Conservation (phyloP, 1,140 invertebrate genomes). For the Triops longicaudatus region DNA sequence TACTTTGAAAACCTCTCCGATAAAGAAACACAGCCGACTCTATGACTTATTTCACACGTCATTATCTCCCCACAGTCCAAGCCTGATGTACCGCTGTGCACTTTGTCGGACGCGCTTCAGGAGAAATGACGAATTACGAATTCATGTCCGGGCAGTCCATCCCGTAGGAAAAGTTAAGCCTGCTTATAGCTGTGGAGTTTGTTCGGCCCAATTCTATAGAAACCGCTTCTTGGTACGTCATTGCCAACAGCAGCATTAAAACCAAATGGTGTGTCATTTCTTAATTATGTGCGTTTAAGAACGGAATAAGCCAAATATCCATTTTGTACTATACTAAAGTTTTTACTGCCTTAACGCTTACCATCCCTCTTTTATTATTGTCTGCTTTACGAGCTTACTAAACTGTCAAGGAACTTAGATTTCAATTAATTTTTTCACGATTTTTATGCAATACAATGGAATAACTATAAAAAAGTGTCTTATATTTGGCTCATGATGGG, state of each 20-base stretch:
- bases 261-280: neutral
- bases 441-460: too few species aligned
- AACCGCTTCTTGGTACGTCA: neutral
- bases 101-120: neutral
- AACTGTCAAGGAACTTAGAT: too few species aligned
- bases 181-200: neutral
- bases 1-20: neutral
- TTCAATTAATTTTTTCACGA: too few species aligned
- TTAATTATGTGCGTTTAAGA: neutral
- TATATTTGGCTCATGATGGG: too few species aligned
- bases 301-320: neutral
- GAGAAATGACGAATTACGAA: neutral
- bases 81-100: neutral
- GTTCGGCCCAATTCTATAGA: neutral
- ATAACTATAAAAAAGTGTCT: too few species aligned
- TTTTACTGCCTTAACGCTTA: too few species aligned
- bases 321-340: too few species aligned
- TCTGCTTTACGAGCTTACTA: too few species aligned
- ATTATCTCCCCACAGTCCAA: neutral
- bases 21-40: neutral
- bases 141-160: neutral
- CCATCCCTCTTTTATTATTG: too few species aligned
- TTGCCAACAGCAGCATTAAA: neutral
- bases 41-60: slow-evolving; percentile 12
- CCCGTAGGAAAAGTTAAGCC: neutral